Evolutionary conservation across 2,113 vertebrate species (phyloP).

Genomic region (Physeter macrocephalus): DNA sequence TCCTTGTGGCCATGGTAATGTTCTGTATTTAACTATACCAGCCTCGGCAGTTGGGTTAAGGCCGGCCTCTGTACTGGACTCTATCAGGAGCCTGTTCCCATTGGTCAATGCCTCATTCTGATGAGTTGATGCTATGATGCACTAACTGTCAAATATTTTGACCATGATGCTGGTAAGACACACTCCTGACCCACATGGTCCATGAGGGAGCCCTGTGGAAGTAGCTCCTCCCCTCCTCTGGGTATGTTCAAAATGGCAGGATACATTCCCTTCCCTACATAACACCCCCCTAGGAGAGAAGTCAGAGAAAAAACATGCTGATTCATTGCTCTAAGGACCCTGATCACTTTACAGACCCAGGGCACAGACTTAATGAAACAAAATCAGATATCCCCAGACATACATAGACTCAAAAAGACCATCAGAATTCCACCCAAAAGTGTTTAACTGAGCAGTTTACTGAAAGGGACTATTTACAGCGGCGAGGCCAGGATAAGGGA

Average conservation of each 20-base stretch:
- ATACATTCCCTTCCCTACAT: not conserved
- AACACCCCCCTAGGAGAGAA: not conserved
- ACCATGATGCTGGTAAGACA: not conserved
- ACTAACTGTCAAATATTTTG: not conserved
- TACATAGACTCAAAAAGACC: not conserved
- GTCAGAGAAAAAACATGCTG: not conserved
- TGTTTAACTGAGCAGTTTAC: not conserved
- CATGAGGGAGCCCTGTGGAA: not conserved
- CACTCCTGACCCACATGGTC: not conserved
- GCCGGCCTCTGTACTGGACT: not conserved
- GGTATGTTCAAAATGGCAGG: not conserved
- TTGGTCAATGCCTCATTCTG: not conserved
- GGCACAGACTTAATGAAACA: not conserved
- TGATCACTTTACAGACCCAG: not conserved
- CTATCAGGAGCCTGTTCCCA: not conserved
- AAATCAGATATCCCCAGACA: not conserved
- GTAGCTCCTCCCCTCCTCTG: not conserved
- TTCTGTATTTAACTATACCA: not conserved
- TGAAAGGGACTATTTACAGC: not conserved
- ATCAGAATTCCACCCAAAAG: not conserved
- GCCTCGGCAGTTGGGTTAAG: too few relatives aligned
- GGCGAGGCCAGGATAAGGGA: not conserved
- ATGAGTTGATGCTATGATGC: not conserved
- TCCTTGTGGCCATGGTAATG: not conserved
- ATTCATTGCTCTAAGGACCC: not conserved